These are phyloP conservation scores for Quiscalus mexicanus DNA, from an alignment of 2,113 vertebrate genomes.

Conservation along the genomic window DNA sequence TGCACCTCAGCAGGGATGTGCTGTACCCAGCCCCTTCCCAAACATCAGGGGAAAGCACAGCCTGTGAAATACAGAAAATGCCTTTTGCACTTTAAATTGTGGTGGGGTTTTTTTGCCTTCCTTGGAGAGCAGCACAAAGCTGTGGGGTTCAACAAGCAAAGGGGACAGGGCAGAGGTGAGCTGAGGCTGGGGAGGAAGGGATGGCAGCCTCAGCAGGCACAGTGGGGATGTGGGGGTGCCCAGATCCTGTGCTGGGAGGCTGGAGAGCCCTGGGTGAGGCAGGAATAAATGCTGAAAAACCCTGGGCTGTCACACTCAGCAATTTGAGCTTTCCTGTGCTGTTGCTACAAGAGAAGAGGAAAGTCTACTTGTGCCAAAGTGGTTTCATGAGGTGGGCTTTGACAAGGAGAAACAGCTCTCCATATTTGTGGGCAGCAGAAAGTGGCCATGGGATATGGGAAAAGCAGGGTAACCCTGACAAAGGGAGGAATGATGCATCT, in stretches of 20 bases:
- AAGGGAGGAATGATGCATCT: too few species aligned
- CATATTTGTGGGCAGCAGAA: background rate
- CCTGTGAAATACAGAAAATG: background rate
- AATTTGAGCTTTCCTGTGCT: background rate
- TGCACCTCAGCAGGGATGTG: rapidly evolving
- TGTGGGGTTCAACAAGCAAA: background rate
- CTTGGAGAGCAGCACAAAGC: rapidly evolving
- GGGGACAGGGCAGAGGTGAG: background rate
- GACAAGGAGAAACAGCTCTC: background rate
- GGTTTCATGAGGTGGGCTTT: background rate
- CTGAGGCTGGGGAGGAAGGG: rapidly evolving
- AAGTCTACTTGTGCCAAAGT: background rate
- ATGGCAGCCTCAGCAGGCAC: background rate
- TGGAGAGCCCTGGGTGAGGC: background rate
- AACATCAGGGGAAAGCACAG: background rate
- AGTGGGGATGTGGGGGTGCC: background rate
- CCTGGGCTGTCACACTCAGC: rapidly evolving
- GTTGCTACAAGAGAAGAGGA: background rate
- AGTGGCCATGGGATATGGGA: background rate
- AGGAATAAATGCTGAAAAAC: background rate
- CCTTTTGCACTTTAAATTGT: background rate
- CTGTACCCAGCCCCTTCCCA: background rate
- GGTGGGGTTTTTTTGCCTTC: background rate
- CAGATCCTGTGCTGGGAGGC: background rate
- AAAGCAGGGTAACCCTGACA: too few species aligned